A percentile compares a stretch with the other conserved stretches of the same genome.
phyloP scores from a whole-genome alignment of 2,888 invertebrate species.

The Pilophorus perplexus region DNA sequence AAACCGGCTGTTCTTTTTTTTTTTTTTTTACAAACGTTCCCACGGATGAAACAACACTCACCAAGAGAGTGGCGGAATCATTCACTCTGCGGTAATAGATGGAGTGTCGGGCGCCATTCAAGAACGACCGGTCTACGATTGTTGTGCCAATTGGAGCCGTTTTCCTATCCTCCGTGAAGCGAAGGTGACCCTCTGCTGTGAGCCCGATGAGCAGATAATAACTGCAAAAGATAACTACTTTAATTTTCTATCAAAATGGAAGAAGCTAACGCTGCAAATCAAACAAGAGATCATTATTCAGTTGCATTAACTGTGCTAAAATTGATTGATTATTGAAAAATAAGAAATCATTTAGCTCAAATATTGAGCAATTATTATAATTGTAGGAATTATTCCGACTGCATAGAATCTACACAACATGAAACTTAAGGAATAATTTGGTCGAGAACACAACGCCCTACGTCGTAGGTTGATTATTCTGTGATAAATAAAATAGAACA shows the following conservation, averaged over 20 bases:
- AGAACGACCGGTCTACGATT: slow-evolving; percentile 73
- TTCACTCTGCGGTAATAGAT: slow-evolving; percentile 67
- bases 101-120: slow-evolving; percentile 78
- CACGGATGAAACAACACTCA: slow-evolving; percentile 47
- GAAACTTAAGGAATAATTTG: no score
- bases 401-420: no score
- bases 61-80: slow-evolving; percentile 64
- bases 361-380: no score
- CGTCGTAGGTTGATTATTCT: no score
- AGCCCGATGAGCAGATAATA: slow-evolving; percentile 80
- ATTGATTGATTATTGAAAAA: no score
- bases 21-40: no score
- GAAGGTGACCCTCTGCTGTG: slow-evolving; percentile 77
- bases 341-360: no score
- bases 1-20: background rate
- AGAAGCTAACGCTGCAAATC: no score
- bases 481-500: background rate
- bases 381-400: no score
- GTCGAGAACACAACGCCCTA: no score
- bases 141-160: slow-evolving; percentile 69
- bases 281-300: background rate
- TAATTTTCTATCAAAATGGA: background rate
- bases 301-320: background rate
- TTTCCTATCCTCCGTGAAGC: slow-evolving; percentile 82
- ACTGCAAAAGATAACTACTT: slow-evolving; percentile 53